A percentile compares a stretch with the other conserved stretches of the same genome.
These are phyloP conservation scores for Frankliniella fusca DNA, from an alignment of 2,888 invertebrate genomes.

Conservation along the genomic window DNA sequence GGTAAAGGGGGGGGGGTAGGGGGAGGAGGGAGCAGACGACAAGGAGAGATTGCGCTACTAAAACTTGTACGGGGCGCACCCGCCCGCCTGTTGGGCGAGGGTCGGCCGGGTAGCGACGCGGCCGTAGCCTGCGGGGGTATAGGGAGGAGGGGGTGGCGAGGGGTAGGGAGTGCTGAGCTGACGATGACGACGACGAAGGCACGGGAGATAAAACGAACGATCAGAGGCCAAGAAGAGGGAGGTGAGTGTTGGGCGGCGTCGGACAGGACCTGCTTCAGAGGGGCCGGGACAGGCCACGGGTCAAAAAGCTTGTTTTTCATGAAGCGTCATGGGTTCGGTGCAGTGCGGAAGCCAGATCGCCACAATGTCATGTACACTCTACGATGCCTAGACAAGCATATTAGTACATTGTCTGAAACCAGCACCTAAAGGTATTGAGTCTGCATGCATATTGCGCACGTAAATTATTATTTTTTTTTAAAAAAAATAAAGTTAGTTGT, in stretches of 20 bases:
- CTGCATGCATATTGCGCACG: too few relatives aligned
- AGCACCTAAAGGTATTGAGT: too few relatives aligned
- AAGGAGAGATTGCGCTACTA: slow-evolving; percentile 16
- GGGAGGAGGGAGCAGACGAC: background rate
- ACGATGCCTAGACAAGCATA: too few relatives aligned
- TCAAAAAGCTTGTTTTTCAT: too few relatives aligned
- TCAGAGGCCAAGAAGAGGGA: background rate
- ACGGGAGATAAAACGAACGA: slow-evolving; percentile 14
- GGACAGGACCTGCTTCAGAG: too few relatives aligned
- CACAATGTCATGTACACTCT: too few relatives aligned
- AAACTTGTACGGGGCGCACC: background rate
- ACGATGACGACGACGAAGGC: slow-evolving; percentile 2
- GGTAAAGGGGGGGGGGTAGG: background rate
- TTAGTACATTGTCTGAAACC: too few relatives aligned
- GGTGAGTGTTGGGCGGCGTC: background rate
- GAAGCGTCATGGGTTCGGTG: too few relatives aligned
- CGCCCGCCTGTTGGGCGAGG: background rate
- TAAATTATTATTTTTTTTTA: too few relatives aligned
- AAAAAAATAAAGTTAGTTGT: too few relatives aligned
- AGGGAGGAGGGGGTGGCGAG: background rate
- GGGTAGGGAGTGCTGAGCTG: background rate
- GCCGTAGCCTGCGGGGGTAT: background rate
- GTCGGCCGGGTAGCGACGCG: background rate
- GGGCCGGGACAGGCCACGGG: too few relatives aligned
- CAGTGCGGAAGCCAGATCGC: too few relatives aligned